phyloP scores from a whole-genome alignment of 2,888 invertebrate species.

The Drosophila greeni region DNA sequence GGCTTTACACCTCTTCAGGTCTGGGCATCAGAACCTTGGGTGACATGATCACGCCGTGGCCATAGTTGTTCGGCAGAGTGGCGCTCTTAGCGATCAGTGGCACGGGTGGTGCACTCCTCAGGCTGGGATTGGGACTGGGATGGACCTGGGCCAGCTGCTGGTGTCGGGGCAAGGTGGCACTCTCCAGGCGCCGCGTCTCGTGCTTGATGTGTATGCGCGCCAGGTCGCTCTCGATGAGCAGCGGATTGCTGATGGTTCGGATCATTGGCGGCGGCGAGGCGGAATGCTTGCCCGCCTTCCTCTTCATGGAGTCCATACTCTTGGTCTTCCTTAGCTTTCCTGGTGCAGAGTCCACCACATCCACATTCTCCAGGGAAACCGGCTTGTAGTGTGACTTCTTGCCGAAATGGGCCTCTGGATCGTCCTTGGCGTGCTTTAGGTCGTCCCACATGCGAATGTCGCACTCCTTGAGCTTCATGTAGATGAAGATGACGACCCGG shows the following conservation, averaged over 20 bases:
- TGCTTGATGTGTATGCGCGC: slow-evolving; percentile 60
- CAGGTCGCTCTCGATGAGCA: slow-evolving; percentile 57
- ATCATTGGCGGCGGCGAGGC: slow-evolving; percentile 49
- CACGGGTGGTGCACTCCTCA: slow-evolving; percentile 59
- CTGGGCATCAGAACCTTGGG: slow-evolving; percentile 57
- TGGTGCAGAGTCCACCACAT: slow-evolving; percentile 48
- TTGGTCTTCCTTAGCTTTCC: slow-evolving; percentile 2
- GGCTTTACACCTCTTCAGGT: slow-evolving; percentile 17
- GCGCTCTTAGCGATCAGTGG: slow-evolving; percentile 29
- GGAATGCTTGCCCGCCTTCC: slow-evolving; percentile 3
- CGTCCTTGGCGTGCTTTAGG: slow-evolving; percentile 55
- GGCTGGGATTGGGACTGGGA: slow-evolving; percentile 59
- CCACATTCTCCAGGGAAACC: slow-evolving; percentile 55
- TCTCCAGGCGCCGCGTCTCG: slow-evolving; percentile 55
- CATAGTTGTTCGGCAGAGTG: slow-evolving; percentile 48
- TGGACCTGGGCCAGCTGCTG: slow-evolving; percentile 36
- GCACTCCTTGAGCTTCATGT: slow-evolving; percentile 60
- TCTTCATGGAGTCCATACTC: slow-evolving; percentile 7
- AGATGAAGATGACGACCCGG: slow-evolving; percentile 56
- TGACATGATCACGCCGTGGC: slow-evolving; percentile 58
- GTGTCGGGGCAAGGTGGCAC: slow-evolving; percentile 51
- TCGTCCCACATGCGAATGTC: slow-evolving; percentile 63
- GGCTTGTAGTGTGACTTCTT: slow-evolving; percentile 60
- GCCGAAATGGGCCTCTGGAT: slow-evolving; percentile 54
- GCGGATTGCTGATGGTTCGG: slow-evolving; percentile 62